A percentile compares a stretch with the other conserved stretches of the same genome.
Conservation (phyloP, 2,888 invertebrate genomes). For the Ectropis crepuscularia region DNA sequence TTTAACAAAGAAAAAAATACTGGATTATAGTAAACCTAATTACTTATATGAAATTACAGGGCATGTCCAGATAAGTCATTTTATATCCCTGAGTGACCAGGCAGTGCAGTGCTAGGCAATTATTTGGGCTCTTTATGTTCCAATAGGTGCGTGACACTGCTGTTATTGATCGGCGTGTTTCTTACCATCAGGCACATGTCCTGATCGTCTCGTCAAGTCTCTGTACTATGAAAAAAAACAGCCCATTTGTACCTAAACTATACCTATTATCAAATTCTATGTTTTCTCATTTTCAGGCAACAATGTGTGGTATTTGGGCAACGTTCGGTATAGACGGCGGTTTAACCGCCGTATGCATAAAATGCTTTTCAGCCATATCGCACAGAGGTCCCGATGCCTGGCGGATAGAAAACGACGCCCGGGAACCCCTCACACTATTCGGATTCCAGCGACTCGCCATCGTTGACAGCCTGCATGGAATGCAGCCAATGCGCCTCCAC, state of each 20-base stretch:
- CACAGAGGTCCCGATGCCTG: conserved; percentile 92
- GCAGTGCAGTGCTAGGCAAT: too few species aligned
- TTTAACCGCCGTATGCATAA: conserved; percentile 82
- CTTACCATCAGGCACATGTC: too few species aligned
- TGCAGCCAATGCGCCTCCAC: conserved; percentile 91
- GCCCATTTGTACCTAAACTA: neutral
- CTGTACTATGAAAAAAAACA: neutral
- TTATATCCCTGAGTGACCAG: too few species aligned
- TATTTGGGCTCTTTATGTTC: too few species aligned
- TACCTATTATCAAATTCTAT: neutral
- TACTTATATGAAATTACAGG: too few species aligned
- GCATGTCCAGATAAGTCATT: too few species aligned
- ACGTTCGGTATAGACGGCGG: conserved; percentile 87
- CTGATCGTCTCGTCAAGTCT: too few species aligned
- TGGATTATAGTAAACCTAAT: too few species aligned
- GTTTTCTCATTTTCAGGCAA: conserved; percentile 49
- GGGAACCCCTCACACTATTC: conserved; percentile 86
- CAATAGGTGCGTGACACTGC: too few species aligned
- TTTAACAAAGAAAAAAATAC: too few species aligned
- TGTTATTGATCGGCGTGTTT: too few species aligned
- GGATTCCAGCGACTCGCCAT: conserved; percentile 90
- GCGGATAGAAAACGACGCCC: conserved; percentile 88
- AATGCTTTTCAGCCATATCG: conserved; percentile 86
- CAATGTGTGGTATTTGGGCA: conserved; percentile 92
- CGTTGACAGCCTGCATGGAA: conserved; percentile 88